Percentiles rank a stretch among this genome's conserved stretches.
These are phyloP conservation scores for Altica lythri DNA, from an alignment of 2,888 invertebrate genomes.

Conservation along the genomic window DNA sequence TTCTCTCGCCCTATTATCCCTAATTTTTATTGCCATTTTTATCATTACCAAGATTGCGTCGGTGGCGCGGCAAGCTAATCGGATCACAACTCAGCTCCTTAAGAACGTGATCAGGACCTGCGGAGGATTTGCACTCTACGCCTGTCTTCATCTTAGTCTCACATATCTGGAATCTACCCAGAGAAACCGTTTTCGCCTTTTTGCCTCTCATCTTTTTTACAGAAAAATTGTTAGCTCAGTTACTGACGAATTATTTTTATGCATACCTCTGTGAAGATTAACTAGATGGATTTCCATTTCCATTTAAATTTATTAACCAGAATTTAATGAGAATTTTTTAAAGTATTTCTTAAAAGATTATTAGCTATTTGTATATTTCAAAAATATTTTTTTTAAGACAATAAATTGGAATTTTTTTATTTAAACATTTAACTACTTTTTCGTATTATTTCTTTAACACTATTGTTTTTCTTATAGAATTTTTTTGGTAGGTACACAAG, in stretches of 20 bases:
- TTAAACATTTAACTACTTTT: no score
- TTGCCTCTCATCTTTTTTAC: conserved; percentile 2
- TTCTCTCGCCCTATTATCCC: conserved; percentile 53
- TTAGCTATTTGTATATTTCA: neutral
- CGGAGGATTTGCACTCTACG: conserved; percentile 55
- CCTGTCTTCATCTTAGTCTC: conserved; percentile 52
- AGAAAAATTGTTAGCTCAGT: conserved; percentile 25
- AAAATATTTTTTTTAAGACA: no score
- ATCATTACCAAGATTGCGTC: conserved; percentile 58
- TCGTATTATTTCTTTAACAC: no score
- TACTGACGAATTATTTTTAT: conserved; percentile 26
- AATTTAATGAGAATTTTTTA: no score
- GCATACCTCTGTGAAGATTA: conserved; percentile 16
- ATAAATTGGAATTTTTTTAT: no score
- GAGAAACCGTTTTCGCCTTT: conserved; percentile 20
- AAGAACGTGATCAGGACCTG: conserved; percentile 57
- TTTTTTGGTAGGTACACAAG: no score
- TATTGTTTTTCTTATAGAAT: no score
- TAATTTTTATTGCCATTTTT: conserved; percentile 60
- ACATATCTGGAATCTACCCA: conserved; percentile 46
- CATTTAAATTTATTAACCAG: conserved; percentile 15
- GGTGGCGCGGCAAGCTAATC: conserved; percentile 57
- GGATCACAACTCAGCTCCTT: conserved; percentile 57
- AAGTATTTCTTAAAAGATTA: no score
- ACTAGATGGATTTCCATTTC: conserved; percentile 18